Evolutionary conservation across 1,140 invertebrate genomes (phyloP).

Genomic region (Lepidotrigona ventralis): DNA sequence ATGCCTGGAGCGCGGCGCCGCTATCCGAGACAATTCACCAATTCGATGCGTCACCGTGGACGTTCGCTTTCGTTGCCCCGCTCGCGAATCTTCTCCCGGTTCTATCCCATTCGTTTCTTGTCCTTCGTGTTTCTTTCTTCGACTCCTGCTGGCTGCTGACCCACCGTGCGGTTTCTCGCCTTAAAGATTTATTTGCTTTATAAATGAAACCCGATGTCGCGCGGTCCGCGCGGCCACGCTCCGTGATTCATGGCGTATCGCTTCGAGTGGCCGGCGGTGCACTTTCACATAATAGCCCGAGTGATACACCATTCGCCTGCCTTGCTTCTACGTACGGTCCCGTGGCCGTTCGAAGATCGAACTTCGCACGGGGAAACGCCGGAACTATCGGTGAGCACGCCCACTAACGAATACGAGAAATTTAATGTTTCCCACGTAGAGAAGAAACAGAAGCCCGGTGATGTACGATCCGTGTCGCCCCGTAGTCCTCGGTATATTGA

Average conservation of each 20-base stretch:
- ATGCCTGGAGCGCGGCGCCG: constrained; percentile 50
- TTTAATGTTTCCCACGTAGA: constrained; percentile 49
- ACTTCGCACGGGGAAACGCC: constrained; percentile 29
- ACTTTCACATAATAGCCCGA: constrained; percentile 56
- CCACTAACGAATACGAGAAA: constrained; percentile 57
- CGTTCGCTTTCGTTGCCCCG: constrained; percentile 7
- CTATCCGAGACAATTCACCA: constrained; percentile 62
- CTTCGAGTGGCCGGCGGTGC: constrained; percentile 48
- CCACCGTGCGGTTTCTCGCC: constrained; percentile 58
- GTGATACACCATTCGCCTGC: constrained; percentile 34
- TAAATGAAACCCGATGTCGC: constrained; percentile 70
- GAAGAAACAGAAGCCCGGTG: background rate
- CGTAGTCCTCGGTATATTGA: background rate
- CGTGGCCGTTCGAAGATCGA: constrained; percentile 47
- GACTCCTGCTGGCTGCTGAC: background rate
- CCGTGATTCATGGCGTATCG: constrained; percentile 64
- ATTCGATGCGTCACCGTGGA: constrained; percentile 51
- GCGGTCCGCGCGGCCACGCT: background rate
- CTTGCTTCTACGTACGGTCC: constrained; percentile 8
- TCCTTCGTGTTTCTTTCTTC: background rate
- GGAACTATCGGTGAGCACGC: constrained; percentile 44
- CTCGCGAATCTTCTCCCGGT: constrained; percentile 31
- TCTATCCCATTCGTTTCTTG: background rate
- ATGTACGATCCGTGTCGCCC: constrained; percentile 1
- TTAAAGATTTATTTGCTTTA: constrained; percentile 70